A percentile compares a stretch with the other conserved stretches of the same genome.
These are phyloP conservation scores for Neolamprologus hecqui DNA, from an alignment of 2,113 vertebrate genomes.

Conservation along the genomic window DNA sequence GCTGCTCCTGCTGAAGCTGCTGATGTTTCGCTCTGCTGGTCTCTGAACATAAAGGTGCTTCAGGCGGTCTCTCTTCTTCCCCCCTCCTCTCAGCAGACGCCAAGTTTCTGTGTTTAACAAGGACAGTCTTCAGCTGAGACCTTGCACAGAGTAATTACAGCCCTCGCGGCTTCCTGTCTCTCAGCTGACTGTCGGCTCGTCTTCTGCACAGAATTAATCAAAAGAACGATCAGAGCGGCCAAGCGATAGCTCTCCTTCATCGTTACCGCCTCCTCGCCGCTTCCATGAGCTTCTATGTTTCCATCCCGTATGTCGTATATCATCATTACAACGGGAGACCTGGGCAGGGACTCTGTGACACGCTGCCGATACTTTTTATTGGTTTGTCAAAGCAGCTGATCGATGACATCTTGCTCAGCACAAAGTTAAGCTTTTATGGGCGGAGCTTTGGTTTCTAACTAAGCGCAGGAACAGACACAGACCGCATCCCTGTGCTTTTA, in stretches of 20 bases:
- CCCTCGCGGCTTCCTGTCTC: neutral
- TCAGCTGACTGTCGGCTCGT: neutral
- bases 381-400: neutral
- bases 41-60: neutral
- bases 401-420: neutral
- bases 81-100: neutral
- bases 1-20: neutral
- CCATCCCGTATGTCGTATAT: neutral
- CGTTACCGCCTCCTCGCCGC: neutral
- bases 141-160: neutral
- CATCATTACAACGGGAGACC: neutral
- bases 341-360: neutral
- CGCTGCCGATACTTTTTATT: neutral
- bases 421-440: neutral
- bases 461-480: neutral
- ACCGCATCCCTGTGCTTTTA: neutral
- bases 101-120: neutral
- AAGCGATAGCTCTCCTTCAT: neutral
- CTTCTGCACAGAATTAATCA: neutral
- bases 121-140: neutral
- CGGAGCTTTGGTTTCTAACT: neutral
- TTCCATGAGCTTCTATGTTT: neutral
- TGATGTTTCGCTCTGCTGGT: neutral
- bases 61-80: neutral
- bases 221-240: neutral